These are phyloP conservation scores for Tiliacea aurago DNA, from an alignment of 2,888 invertebrate genomes.

Conservation along the genomic window DNA sequence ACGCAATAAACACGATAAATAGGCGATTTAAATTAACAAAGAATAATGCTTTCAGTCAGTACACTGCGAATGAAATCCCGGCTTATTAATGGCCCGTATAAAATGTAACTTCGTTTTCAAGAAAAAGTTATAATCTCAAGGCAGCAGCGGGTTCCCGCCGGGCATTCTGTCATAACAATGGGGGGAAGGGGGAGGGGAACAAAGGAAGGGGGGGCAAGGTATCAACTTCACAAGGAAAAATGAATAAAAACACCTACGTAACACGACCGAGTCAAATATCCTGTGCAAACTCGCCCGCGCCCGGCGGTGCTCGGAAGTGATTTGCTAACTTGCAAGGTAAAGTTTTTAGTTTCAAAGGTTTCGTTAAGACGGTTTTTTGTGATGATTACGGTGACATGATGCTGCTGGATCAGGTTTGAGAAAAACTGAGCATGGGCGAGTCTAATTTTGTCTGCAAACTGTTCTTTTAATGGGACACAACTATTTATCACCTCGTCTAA, in stretches of 20 bases:
- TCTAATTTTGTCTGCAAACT: not conserved
- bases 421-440: not conserved
- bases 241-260: conserved; percentile 73
- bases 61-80: conserved; percentile 66
- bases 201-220: conserved; percentile 23
- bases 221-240: conserved; percentile 69
- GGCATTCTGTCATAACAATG: conserved; percentile 73
- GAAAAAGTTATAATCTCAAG: conserved; percentile 74
- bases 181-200: conserved; percentile 7
- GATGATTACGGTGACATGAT: conserved; percentile 35
- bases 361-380: conserved; percentile 11
- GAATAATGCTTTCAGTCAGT: conserved; percentile 56
- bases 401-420: not conserved
- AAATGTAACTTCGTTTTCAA: conserved; percentile 72
- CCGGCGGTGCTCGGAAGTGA: conserved; percentile 53
- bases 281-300: conserved; percentile 55
- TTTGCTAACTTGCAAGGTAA: conserved; percentile 65
- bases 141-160: conserved; percentile 65
- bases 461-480: not conserved
- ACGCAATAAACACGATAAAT: conserved; percentile 59
- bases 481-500: not conserved
- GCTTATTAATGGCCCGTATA: conserved; percentile 70
- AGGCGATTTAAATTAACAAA: conserved; percentile 58
- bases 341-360: conserved; percentile 51
- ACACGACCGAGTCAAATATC: conserved; percentile 71